These are phyloP conservation scores for Caiman crocodilus DNA, from an alignment of 2,797 vertebrate genomes.

Conservation along the genomic window DNA sequence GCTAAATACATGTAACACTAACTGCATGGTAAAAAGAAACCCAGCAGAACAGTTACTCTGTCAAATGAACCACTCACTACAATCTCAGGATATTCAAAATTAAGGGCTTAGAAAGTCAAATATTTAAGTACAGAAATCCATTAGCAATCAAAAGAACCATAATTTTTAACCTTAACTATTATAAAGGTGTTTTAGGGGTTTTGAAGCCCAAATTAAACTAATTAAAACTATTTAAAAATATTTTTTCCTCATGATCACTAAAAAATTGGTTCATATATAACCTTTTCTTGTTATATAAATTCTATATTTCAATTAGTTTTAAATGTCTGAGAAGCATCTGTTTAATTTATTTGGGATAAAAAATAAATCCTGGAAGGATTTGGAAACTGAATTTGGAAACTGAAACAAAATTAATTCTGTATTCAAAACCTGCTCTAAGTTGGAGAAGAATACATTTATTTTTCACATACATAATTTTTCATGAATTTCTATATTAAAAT, in stretches of 20 bases:
- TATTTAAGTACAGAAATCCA: background rate
- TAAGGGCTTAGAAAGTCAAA: background rate
- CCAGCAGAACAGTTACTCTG: background rate
- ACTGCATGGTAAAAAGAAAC: background rate
- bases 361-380: background rate
- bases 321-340: background rate
- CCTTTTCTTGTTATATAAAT: background rate
- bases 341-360: background rate
- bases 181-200: background rate
- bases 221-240: background rate
- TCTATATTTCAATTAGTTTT: background rate
- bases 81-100: background rate
- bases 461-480: background rate
- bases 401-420: background rate
- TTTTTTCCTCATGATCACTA: background rate
- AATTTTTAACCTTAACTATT: background rate
- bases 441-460: background rate
- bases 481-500: background rate
- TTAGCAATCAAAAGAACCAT: background rate
- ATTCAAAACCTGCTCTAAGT: background rate
- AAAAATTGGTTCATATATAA: background rate
- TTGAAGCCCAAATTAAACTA: background rate
- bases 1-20: background rate
- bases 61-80: background rate
- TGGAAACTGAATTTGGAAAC: too few species aligned